phyloP scores from a whole-genome alignment of 2,113 vertebrate species.

The Callionymus lyra region DNA sequence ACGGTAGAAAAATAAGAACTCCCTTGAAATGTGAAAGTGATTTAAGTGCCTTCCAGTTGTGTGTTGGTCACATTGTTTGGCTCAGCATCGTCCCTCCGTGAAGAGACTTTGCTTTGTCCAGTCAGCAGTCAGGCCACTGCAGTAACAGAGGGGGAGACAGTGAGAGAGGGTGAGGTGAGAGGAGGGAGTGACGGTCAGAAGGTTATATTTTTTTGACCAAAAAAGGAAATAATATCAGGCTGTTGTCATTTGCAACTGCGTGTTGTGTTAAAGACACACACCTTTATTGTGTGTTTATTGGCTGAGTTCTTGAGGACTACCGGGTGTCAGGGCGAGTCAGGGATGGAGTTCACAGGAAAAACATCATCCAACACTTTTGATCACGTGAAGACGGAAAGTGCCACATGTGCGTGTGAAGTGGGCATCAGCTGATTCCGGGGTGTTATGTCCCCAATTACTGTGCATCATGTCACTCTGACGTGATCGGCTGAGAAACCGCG shows the following conservation, averaged over 20 bases:
- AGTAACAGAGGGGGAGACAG: slow-evolving; percentile 20
- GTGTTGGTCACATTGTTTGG: no score
- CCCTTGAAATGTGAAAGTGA: no score
- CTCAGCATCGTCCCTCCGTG: no score
- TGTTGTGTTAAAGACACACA: no score
- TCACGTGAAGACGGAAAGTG: no score
- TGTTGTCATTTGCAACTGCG: slow-evolving; percentile 21
- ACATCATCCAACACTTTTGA: no score
- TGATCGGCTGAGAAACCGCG: slow-evolving; percentile 37
- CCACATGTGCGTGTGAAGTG: background rate
- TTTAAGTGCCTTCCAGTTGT: no score
- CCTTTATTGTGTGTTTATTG: no score
- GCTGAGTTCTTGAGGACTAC: no score
- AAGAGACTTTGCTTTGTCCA: slow-evolving; percentile 54
- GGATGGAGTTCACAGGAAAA: no score
- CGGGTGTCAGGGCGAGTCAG: no score
- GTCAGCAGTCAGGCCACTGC: slow-evolving; percentile 63
- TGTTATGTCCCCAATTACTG: slow-evolving; percentile 43
- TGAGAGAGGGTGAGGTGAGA: background rate
- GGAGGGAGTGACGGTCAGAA: slow-evolving; percentile 19
- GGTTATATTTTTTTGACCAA: slow-evolving; percentile 25
- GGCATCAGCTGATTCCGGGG: slow-evolving; percentile 39
- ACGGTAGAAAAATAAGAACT: no score
- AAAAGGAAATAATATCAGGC: slow-evolving; percentile 19
- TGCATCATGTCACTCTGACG: slow-evolving; percentile 44